Percentiles rank a stretch among this genome's conserved stretches.
phyloP scores from a whole-genome alignment of 2,797 vertebrate genomes.

The Pygocentrus nattereri region DNA sequence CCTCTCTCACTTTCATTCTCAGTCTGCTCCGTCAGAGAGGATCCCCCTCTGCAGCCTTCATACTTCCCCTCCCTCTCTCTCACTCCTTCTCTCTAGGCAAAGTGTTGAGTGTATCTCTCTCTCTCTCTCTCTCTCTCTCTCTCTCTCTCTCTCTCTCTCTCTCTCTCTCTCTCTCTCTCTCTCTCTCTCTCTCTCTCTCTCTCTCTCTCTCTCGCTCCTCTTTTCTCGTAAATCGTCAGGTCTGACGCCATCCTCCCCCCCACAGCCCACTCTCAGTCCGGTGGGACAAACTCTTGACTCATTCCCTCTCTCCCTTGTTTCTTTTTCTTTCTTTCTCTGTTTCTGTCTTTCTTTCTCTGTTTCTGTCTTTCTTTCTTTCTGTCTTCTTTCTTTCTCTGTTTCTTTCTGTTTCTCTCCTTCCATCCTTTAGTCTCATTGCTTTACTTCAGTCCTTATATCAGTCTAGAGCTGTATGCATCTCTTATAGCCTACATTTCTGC shows the following conservation, averaged over 20 bases:
- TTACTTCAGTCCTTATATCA: background rate
- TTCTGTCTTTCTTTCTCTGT: no score
- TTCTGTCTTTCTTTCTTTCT: slow-evolving; percentile 1
- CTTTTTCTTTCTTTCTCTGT: slow-evolving; percentile 45
- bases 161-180: background rate
- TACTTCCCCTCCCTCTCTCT: slow-evolving; percentile 24
- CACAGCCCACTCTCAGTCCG: slow-evolving; percentile 83
- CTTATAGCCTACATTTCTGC: background rate
- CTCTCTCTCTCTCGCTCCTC: background rate
- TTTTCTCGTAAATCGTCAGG: slow-evolving; percentile 44
- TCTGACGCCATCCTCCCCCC: slow-evolving; percentile 83
- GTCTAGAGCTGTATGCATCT: background rate
- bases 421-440: background rate
- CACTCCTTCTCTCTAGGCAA: slow-evolving; percentile 6
- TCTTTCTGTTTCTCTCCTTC: slow-evolving; percentile 25
- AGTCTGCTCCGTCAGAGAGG: slow-evolving; percentile 33
- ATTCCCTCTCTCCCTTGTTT: slow-evolving; percentile 56
- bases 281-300: slow-evolving; percentile 86
- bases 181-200: slow-evolving; percentile 29
- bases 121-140: background rate
- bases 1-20: background rate
- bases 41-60: slow-evolving; percentile 44
- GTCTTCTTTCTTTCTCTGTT: slow-evolving; percentile 66
- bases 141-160: slow-evolving; percentile 16
- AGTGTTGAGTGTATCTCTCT: slow-evolving; percentile 29